These are phyloP conservation scores for Progne subis DNA, from an alignment of 2,113 vertebrate genomes.

Conservation along the genomic window DNA sequence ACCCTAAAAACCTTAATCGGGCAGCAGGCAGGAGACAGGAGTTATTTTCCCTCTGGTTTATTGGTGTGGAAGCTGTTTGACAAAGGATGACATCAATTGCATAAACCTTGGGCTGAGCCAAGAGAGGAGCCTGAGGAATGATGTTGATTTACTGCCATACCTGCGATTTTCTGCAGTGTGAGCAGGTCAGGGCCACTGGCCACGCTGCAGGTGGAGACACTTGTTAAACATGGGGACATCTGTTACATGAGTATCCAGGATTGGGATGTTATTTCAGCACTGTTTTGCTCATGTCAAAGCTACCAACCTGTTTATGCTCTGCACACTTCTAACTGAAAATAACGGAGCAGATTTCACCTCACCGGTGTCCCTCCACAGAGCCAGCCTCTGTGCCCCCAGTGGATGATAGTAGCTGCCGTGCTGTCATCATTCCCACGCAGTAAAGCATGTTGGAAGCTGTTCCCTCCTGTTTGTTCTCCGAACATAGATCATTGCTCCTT, in stretches of 20 bases:
- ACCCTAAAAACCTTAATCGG: not conserved
- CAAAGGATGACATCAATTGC: constrained; percentile 4
- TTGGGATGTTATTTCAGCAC: not conserved
- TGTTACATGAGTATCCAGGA: not conserved
- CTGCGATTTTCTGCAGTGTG: fast-evolving
- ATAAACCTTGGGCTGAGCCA: not conserved
- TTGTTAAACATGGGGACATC: not conserved
- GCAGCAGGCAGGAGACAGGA: not conserved
- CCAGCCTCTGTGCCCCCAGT: not conserved
- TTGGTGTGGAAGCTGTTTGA: not conserved
- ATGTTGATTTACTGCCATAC: fast-evolving
- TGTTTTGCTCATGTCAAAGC: not conserved
- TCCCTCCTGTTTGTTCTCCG: constrained; percentile 29
- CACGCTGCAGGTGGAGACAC: not conserved
- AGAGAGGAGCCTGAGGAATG: not conserved
- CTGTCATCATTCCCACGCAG: not conserved
- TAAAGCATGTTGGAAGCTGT: constrained; percentile 24
- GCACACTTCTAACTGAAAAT: not conserved
- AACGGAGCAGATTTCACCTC: not conserved
- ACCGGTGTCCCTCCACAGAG: not conserved
- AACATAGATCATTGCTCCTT: constrained; percentile 44
- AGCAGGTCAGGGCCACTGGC: not conserved
- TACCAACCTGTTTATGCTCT: not conserved
- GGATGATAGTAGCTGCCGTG: not conserved
- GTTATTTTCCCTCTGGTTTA: not conserved